Base-by-base conservation (phyloP, 2,797 vertebrate genomes). In the Arremon brunneinucha region DNA sequence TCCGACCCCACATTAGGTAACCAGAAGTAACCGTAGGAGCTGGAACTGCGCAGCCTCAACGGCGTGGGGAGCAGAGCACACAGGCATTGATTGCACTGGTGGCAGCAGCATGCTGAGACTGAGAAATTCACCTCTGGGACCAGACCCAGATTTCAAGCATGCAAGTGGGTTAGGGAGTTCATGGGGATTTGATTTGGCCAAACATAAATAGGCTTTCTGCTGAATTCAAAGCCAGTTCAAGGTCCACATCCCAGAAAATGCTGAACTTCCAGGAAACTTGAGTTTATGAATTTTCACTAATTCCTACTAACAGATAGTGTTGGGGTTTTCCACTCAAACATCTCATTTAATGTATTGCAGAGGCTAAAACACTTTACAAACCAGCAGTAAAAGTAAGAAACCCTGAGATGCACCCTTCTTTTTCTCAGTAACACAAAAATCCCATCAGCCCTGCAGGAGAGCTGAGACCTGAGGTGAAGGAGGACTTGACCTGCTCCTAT, bases 71-170 rank as follows among this genome's bases (percentile, higher is more conserved):
- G 62, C 32, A 60, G 70, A 69, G 75, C 2, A 1, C 62, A 44
- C 0, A 71, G 30, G 53, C 71, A 60, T 50, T 80, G 83, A 80
- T 80, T 93, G 78, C 76, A 39, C 55, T 9, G 6, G 79, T 68
- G 81, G 57, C 78, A 94, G 82, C n/a, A 75, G 74, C n/a, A n/a
- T 46, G 56, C 26, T 64, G 65, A 88, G 84, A 56, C 77, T 71
- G 47, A 84, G 67, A 56, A 85, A 83, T 75, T 91, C 59, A 80
- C 68, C 39, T 34, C 72, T 71, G 81, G 70, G 83, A 94, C 32
- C 49, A 93, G 60, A 32, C 82, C 69, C 63, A 87, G 47, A 81
- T 91, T 93, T 92, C 70, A 83, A 95, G 70, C 26, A 84, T 39
- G 26, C 24, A 82, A 59, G 37, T 2, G 6, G 43, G 21, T 52